Evolutionary conservation across 37 sponge, comb jelly and placozoan species (phyloP).

Genomic region (Ephydatia muelleri): DNA sequence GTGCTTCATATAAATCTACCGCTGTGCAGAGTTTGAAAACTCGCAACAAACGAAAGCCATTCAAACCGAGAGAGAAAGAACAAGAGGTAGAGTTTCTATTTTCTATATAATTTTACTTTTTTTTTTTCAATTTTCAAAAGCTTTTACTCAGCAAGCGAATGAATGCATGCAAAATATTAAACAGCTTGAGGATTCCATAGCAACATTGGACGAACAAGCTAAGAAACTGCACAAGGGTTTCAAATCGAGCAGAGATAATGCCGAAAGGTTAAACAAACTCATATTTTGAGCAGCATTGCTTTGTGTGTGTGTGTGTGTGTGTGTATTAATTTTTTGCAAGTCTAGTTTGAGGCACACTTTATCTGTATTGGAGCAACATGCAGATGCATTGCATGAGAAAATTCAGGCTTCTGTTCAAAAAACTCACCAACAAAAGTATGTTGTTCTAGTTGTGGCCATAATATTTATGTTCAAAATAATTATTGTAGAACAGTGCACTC

Average conservation of each 20-base stretch:
- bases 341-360: conserved; percentile 46
- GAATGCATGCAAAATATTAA: conserved; percentile 9
- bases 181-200: conserved; percentile 11
- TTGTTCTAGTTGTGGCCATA: too few species aligned
- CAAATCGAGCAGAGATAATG: conserved; percentile 31
- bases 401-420: neutral
- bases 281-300: neutral
- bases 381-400: conserved; percentile 51
- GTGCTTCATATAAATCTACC: neutral
- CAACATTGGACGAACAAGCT: conserved; percentile 5
- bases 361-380: conserved; percentile 48
- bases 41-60: conserved; percentile 46
- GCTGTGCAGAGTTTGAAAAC: conserved; percentile 53
- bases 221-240: conserved; percentile 28
- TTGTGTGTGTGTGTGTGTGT: neutral
- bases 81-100: conserved; percentile 18
- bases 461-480: neutral
- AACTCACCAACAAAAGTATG: conserved; percentile 33
- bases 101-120: neutral
- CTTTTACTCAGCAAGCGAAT: conserved; percentile 25
- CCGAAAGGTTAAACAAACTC: conserved; percentile 28
- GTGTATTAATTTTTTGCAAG: neutral
- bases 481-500: too few species aligned
- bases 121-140: conserved; percentile 5
- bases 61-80: conserved; percentile 41